Percentiles rank a stretch among this genome's conserved stretches.
phyloP scores from a whole-genome alignment of 1,140 invertebrate genomes.

The Drosophila seguyi region DNA sequence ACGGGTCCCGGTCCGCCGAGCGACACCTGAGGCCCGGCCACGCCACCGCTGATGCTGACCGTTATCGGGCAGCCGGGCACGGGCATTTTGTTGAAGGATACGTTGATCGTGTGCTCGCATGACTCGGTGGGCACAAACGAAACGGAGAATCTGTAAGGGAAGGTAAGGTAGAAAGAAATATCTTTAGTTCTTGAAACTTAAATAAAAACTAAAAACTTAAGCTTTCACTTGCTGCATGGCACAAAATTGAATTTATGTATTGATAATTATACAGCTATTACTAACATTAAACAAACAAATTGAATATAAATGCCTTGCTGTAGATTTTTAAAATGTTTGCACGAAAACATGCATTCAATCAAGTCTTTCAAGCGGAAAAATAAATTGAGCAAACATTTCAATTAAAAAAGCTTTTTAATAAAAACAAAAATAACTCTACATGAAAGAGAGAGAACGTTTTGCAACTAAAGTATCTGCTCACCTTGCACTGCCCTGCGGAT shows the following conservation, averaged over 20 bases:
- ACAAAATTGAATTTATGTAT: neutral
- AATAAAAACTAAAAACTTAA: too few species aligned
- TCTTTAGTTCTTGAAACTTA: neutral
- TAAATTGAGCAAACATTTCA: conserved; percentile 7
- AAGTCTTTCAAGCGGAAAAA: conserved; percentile 5
- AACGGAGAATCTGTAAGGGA: conserved; percentile 92
- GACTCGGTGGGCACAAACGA: conserved; percentile 97
- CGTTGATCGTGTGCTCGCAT: conserved; percentile 97
- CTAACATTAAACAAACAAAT: neutral
- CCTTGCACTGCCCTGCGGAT: conserved; percentile 91
- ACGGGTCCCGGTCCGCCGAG: conserved; percentile 89
- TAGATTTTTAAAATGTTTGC: conserved; percentile 1
- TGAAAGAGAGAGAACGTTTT: neutral
- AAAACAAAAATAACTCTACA: neutral
- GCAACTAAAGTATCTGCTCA: conserved; percentile 29
- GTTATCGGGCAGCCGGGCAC: conserved; percentile 93
- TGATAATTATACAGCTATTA: neutral
- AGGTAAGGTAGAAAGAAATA: neutral
- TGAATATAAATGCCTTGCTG: neutral
- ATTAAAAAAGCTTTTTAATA: neutral
- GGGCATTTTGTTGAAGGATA: conserved; percentile 97
- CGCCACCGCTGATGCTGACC: conserved; percentile 90
- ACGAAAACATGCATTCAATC: conserved; percentile 7
- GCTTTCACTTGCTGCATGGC: neutral
- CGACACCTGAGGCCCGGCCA: conserved; percentile 90